Conservation (phyloP, 2,888 invertebrate species). For the Cryptus viduatorius region DNA sequence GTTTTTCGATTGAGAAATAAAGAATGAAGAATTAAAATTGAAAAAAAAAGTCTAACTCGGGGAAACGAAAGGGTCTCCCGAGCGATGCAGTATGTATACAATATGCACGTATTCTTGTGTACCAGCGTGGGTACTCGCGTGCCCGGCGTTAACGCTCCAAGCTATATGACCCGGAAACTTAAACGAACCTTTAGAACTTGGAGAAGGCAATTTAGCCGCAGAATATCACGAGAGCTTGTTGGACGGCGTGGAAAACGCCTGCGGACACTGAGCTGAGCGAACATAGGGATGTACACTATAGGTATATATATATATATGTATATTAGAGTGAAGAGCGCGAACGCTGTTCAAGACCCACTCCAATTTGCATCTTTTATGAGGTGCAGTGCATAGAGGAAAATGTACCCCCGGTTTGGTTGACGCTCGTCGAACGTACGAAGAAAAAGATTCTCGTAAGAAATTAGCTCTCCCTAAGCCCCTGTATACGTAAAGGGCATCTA, state of each 20-base stretch:
- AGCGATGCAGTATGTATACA: constrained; percentile 17
- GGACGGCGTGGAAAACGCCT: constrained; percentile 54
- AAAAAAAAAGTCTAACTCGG: not conserved
- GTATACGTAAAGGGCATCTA: not conserved
- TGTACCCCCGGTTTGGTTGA: not conserved
- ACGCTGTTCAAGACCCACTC: constrained; percentile 31
- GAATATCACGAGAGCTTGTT: constrained; percentile 66
- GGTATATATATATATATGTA: constrained; percentile 21
- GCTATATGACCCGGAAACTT: constrained; percentile 77
- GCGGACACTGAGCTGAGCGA: constrained; percentile 56
- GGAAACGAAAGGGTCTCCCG: not conserved
- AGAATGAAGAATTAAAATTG: not conserved
- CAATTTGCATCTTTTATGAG: constrained; percentile 48
- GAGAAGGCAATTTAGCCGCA: constrained; percentile 71
- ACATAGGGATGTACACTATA: constrained; percentile 11
- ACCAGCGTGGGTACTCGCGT: constrained; percentile 55
- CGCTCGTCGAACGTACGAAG: not conserved
- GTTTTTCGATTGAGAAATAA: constrained; percentile 2
- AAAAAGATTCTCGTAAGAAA: not conserved
- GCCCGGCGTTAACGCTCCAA: constrained; percentile 62
- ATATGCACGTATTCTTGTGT: constrained; percentile 36
- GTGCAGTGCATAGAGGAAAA: not conserved
- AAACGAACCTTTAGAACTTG: constrained; percentile 76
- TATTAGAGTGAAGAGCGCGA: constrained; percentile 10
- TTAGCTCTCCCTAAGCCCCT: not conserved